Base-by-base conservation (phyloP, 2,888 invertebrate genomes). In the Rhingia rostrata region DNA sequence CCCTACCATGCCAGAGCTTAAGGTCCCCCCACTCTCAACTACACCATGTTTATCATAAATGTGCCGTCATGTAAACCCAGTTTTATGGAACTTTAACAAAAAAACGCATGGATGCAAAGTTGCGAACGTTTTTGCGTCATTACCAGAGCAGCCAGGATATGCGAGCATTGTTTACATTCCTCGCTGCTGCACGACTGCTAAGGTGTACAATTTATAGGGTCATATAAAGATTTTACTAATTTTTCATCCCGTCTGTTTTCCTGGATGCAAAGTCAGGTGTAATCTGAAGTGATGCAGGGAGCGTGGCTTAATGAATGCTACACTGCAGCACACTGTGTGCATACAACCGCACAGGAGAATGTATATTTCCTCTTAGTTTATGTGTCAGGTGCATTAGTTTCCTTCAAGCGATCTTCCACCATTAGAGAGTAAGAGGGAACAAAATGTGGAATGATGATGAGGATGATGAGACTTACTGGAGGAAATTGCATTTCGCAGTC, bases 351-450 rank as follows among this genome's bases (percentile, higher is more conserved):
- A 9, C 22, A 22, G 37, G 49, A 7, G 47, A 14, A 49, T 51
- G 70, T 43, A 49, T n/a, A 9, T 32, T 49, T 49, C 30, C 3
- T 33, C 43, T 53, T 43, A 61, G 43, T 72, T 51, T 33, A 53
- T 51, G 72, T 60, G 43, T 53, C 72, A 72, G 72, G 35, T 43
- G 43, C 61, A 61, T 61, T 60, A 53, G 60, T 72, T 33, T 35
- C 9, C 41, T 61, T 72, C 49, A 41, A 49, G 49, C 32, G 39
- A 32, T 60, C n/a, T 49, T 22, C 12, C 33, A n/a, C 9, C 47
- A 47, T 14, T 9, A 39, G 37, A 22, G 45, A 14, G 41, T n/a
- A 14, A 33, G 32, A 14, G 32, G 45, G 45, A 12, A 67, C 9
- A 45, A 45, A 63, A 39, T 10, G 30, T 37, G 43, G 12, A 6